phyloP scores from a whole-genome alignment of 2,888 invertebrate species.

The Apotomis betuletana region DNA sequence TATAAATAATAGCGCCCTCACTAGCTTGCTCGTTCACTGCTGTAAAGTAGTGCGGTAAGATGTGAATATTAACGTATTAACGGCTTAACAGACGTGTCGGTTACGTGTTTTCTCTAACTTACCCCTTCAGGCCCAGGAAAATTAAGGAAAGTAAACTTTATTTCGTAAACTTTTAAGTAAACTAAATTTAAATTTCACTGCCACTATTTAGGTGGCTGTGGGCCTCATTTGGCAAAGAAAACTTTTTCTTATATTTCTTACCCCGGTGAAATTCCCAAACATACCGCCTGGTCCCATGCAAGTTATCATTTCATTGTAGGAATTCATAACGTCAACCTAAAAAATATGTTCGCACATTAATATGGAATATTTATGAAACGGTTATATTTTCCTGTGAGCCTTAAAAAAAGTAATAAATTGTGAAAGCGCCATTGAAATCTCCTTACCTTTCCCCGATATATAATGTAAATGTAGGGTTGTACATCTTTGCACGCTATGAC shows the following conservation, averaged over 20 bases:
- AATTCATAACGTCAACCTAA: constrained; percentile 76
- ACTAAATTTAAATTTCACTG: too few relatives aligned
- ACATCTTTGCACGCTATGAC: constrained; percentile 78
- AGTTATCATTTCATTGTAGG: constrained; percentile 79
- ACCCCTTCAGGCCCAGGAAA: too few relatives aligned
- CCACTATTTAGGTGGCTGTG: too few relatives aligned
- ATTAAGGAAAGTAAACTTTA: too few relatives aligned
- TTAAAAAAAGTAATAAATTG: constrained; percentile 17
- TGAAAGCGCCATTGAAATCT: constrained; percentile 19
- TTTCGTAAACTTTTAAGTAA: too few relatives aligned
- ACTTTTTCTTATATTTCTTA: constrained; percentile 51
- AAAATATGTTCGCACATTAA: constrained; percentile 39
- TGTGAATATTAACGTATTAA: too few relatives aligned
- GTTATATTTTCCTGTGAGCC: constrained; percentile 4
- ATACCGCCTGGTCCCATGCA: constrained; percentile 82
- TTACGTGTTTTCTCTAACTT: too few relatives aligned
- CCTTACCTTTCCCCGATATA: constrained; percentile 79
- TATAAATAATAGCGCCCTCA: too few relatives aligned
- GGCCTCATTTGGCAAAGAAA: too few relatives aligned
- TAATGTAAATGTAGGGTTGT: constrained; percentile 76
- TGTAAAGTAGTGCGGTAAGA: too few relatives aligned
- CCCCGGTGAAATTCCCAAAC: constrained; percentile 79
- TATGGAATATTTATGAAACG: constrained; percentile 21
- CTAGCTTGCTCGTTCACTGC: too few relatives aligned
- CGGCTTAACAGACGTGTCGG: too few relatives aligned